These are phyloP conservation scores for Hydrolagus colliei DNA, from an alignment of 2,797 vertebrate genomes.

Conservation along the genomic window DNA sequence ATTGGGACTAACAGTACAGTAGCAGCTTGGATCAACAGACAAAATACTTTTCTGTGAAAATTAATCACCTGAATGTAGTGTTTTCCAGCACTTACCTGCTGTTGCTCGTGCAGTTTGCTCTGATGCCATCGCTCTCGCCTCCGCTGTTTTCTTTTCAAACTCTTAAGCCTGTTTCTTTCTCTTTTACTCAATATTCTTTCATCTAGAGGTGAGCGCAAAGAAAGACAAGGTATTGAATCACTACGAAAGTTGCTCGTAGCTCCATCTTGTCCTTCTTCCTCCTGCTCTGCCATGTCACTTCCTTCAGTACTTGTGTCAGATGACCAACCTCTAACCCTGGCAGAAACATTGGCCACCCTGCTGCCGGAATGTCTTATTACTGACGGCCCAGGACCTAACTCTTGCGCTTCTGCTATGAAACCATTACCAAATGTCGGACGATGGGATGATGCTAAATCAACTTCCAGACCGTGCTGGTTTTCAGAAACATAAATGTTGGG, in stretches of 20 bases:
- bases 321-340: conserved; percentile 11
- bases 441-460: background rate
- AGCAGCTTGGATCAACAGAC: background rate
- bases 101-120: conserved; percentile 54
- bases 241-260: background rate
- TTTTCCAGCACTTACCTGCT: conserved; percentile 22
- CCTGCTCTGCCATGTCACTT: background rate
- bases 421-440: background rate
- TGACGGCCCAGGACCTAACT: conserved; percentile 10
- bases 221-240: background rate
- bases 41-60: too few species aligned
- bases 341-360: background rate
- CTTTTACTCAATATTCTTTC: conserved; percentile 56
- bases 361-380: background rate
- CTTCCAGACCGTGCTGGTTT: background rate
- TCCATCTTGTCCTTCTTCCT: background rate
- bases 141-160: conserved; percentile 64
- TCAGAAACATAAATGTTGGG: background rate
- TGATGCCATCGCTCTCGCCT: conserved; percentile 65
- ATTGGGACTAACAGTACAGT: background rate
- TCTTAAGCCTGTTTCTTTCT: conserved; percentile 72
- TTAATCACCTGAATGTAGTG: background rate
- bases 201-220: conserved; percentile 32
- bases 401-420: background rate
- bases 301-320: conserved; percentile 13